Evolutionary conservation across 2,113 vertebrate species (phyloP).

Genomic region (Orcinus orca): DNA sequence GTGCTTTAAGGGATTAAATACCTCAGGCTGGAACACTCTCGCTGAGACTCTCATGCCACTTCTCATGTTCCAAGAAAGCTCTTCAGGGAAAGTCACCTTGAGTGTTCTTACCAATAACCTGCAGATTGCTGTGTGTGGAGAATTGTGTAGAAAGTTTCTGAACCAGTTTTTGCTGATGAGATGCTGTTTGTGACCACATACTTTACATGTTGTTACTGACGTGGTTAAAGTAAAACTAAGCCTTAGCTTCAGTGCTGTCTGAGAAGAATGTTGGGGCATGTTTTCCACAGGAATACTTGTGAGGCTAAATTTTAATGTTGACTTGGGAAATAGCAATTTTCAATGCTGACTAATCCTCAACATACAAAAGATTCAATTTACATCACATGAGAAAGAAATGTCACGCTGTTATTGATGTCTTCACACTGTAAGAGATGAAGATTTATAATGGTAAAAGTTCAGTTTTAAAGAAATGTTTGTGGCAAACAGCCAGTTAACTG

Average conservation of each 20-base stretch:
- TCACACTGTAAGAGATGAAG: not conserved
- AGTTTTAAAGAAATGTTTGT: not conserved
- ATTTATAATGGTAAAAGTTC: not conserved
- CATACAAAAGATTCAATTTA: not conserved
- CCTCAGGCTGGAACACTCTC: not conserved
- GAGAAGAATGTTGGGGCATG: not conserved
- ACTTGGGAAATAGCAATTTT: not conserved
- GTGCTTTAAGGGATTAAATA: not conserved
- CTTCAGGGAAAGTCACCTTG: conserved; percentile 4
- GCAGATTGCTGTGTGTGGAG: not conserved
- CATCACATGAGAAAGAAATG: not conserved
- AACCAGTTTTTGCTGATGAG: not conserved
- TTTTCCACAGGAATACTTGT: not conserved
- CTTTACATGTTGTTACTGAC: not conserved
- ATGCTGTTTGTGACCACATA: not conserved
- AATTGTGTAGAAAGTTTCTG: not conserved
- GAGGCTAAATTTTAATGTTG: not conserved
- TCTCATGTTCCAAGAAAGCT: not conserved
- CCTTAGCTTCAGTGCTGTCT: not conserved
- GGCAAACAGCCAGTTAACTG: not conserved
- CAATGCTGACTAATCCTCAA: not conserved
- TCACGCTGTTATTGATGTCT: not conserved
- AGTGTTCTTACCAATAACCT: not conserved
- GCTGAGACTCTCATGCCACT: not conserved
- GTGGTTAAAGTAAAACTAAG: not conserved